phyloP scores from a whole-genome alignment of 2,797 vertebrate species.

The Acrossocheilus fasciatus region DNA sequence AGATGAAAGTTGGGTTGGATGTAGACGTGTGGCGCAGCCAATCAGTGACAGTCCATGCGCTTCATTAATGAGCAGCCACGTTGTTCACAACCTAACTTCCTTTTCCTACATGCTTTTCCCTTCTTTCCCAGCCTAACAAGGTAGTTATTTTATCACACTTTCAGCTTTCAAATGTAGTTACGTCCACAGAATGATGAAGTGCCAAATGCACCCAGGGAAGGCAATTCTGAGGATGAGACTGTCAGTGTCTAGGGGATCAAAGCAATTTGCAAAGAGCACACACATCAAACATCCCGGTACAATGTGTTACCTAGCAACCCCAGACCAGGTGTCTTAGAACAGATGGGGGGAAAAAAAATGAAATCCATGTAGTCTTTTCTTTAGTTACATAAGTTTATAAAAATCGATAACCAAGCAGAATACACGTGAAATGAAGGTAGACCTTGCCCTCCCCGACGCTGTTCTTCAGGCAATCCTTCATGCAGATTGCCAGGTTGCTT shows the following conservation, averaged over 20 bases:
- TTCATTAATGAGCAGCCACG: slow-evolving; percentile 52
- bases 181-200: slow-evolving; percentile 73
- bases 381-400: slow-evolving; percentile 77
- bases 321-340: slow-evolving; percentile 76
- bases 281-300: slow-evolving; percentile 74
- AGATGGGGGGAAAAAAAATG: slow-evolving; percentile 65
- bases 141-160: slow-evolving; percentile 72
- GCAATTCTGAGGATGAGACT: slow-evolving; percentile 72
- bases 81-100: slow-evolving; percentile 63
- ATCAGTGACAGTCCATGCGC: slow-evolving; percentile 20
- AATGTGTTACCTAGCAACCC: slow-evolving; percentile 83
- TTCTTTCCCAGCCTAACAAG: slow-evolving; percentile 74
- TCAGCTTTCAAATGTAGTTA: slow-evolving; percentile 76
- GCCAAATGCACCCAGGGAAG: slow-evolving; percentile 74
- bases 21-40: not conserved
- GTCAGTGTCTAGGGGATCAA: slow-evolving; percentile 76
- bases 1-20: slow-evolving; percentile 37
- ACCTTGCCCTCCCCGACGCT: slow-evolving; percentile 51
- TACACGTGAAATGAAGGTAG: slow-evolving; percentile 52
- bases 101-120: slow-evolving; percentile 68
- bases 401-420: slow-evolving; percentile 65
- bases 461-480: slow-evolving; percentile 57
- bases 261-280: slow-evolving; percentile 78
- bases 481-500: slow-evolving; percentile 36
- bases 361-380: slow-evolving; percentile 72